These are phyloP conservation scores for Tenthredo mesomela DNA, from an alignment of 2,888 invertebrate species.

Conservation along the genomic window DNA sequence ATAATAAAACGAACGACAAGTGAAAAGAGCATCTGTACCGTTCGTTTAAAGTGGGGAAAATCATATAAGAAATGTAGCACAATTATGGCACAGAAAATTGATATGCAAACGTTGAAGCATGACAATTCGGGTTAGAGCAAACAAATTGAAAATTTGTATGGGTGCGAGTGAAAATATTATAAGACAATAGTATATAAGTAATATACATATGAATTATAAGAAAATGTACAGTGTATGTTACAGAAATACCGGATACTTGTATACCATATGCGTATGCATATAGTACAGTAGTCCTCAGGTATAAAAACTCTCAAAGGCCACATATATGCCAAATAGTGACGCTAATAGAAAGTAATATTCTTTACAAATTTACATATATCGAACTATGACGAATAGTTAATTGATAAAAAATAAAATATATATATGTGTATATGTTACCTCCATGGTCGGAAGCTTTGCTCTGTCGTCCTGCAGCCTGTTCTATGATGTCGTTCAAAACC, in stretches of 20 bases:
- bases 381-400: conserved; percentile 33
- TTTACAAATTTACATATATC: conserved; percentile 52
- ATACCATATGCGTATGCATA: conserved; percentile 14
- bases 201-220: conserved; percentile 39
- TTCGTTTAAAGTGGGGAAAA: neutral
- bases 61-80: conserved; percentile 5
- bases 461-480: conserved; percentile 95
- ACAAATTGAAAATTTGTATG: conserved; percentile 43
- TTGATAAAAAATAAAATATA: conserved; percentile 53
- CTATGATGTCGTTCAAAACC: conserved; percentile 98
- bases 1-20: neutral
- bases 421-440: conserved; percentile 81
- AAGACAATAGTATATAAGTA: conserved; percentile 36
- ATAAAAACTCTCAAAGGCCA: neutral
- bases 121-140: conserved; percentile 49
- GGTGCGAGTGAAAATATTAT: conserved; percentile 48
- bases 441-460: conserved; percentile 92
- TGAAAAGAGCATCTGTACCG: neutral
- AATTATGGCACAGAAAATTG: conserved; percentile 36
- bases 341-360: conserved; percentile 27
- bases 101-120: conserved; percentile 47
- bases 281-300: conserved; percentile 28
- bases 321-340: conserved; percentile 3
- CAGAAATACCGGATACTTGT: conserved; percentile 32
- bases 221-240: conserved; percentile 44